Conservation (phyloP, 2,797 vertebrate species). For the Carcharodon carcharias region DNA sequence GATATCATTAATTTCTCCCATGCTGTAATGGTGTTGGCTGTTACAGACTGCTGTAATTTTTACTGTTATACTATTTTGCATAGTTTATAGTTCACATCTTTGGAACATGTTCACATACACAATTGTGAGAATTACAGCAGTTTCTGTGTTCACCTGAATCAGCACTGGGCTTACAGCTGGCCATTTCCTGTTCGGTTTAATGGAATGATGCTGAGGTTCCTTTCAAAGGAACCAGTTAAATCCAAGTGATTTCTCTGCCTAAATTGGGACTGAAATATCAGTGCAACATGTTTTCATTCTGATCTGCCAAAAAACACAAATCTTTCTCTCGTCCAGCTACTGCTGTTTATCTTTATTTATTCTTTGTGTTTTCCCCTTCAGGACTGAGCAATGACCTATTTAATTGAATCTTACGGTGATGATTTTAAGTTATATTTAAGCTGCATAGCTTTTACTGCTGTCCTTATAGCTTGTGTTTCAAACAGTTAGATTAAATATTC, state of each 20-base stretch:
- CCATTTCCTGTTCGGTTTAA: neutral
- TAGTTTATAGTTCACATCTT: neutral
- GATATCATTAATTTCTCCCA: neutral
- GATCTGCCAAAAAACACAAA: neutral
- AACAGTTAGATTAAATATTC: neutral
- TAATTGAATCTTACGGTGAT: neutral
- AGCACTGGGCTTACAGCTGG: neutral
- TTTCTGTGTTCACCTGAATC: slow-evolving; percentile 5
- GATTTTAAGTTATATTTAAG: neutral
- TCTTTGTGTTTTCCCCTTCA: neutral
- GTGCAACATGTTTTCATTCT: neutral
- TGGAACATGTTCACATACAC: neutral
- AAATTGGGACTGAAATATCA: neutral
- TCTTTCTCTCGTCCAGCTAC: neutral
- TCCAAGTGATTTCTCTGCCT: neutral
- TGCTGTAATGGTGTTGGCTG: neutral
- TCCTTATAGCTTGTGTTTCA: neutral
- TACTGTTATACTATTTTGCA: neutral
- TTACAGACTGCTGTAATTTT: neutral
- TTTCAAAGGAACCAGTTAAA: neutral
- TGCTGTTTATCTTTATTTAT: neutral
- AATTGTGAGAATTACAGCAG: neutral
- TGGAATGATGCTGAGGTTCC: neutral
- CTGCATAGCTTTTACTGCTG: neutral
- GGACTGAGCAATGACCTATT: slow-evolving; percentile 5